Evolutionary conservation across 2,888 invertebrate species (phyloP).

Genomic region (Microctonus brassicae): DNA sequence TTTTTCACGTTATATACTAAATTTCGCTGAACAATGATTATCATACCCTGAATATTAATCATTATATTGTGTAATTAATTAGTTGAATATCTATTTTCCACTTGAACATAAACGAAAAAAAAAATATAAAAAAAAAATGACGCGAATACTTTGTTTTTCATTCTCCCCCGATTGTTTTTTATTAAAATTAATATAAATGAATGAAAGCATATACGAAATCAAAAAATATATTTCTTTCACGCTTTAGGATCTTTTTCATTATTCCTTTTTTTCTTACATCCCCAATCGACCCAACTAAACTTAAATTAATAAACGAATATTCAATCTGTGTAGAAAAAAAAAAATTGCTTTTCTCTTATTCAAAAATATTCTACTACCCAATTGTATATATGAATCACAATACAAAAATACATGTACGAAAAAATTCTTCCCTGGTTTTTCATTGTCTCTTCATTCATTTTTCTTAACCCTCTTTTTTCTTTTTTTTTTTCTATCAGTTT

Average conservation of each 20-base stretch:
- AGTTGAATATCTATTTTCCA: neutral
- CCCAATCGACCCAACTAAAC: neutral
- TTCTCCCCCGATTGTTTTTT: neutral
- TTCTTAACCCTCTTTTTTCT: neutral
- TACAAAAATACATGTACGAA: slow-evolving; percentile 66
- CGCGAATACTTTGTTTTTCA: neutral
- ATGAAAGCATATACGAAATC: neutral
- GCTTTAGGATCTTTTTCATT: neutral
- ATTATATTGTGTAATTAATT: neutral
- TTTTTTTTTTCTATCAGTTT: too few relatives aligned
- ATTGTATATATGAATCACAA: slow-evolving; percentile 49
- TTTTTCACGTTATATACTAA: neutral
- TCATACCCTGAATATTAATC: too few relatives aligned
- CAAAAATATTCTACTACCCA: slow-evolving; percentile 37
- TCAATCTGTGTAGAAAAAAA: slow-evolving; percentile 7
- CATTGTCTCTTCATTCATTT: slow-evolving; percentile 20
- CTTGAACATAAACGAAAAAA: too few relatives aligned
- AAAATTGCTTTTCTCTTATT: slow-evolving; percentile 46
- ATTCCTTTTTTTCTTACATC: neutral
- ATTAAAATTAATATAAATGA: neutral
- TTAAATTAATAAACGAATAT: neutral
- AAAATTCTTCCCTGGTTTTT: slow-evolving; percentile 42
- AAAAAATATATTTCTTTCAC: neutral
- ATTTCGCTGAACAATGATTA: neutral
- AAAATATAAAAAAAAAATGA: neutral